phyloP scores from a whole-genome alignment of 2,797 vertebrate species.

The Micropoecilia bifurca region DNA sequence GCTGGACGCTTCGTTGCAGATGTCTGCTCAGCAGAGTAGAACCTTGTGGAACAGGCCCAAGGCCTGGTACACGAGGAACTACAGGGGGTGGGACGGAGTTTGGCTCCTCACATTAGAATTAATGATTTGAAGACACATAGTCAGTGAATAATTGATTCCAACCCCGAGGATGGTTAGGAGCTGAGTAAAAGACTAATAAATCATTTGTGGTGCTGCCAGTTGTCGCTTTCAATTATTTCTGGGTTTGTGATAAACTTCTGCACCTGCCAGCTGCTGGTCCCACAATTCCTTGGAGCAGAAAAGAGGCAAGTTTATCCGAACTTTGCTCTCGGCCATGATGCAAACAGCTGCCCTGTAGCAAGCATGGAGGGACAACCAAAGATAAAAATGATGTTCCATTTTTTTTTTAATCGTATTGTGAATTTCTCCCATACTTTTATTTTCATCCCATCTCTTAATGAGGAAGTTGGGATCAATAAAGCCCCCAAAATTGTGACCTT shows the following conservation, averaged over 20 bases:
- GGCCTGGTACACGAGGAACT: constrained; percentile 84
- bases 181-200: constrained; percentile 99
- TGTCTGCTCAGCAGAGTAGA: constrained; percentile 53
- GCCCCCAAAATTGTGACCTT: not conserved
- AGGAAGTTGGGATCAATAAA: not conserved
- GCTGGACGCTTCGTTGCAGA: constrained; percentile 54
- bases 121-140: constrained; percentile 99
- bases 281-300: constrained; percentile 86
- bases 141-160: constrained; percentile 99
- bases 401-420: not conserved
- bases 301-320: constrained; percentile 87
- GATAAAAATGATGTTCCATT: not conserved
- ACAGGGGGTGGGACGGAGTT: constrained; percentile 89
- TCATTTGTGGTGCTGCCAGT: constrained; percentile 99
- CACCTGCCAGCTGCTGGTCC: constrained; percentile 91
- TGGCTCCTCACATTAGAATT: constrained; percentile 95
- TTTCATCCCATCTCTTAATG: not conserved
- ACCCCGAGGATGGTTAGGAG: constrained; percentile 97
- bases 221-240: constrained; percentile 99
- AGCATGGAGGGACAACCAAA: not conserved
- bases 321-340: constrained; percentile 74
- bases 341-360: constrained; percentile 37
- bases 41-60: constrained; percentile 67
- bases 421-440: not conserved
- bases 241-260: constrained; percentile 97